Percentiles rank a stretch among this genome's conserved stretches.
Conservation (phyloP, 1,140 invertebrate species). For the Pygmarrhopalites habei region DNA sequence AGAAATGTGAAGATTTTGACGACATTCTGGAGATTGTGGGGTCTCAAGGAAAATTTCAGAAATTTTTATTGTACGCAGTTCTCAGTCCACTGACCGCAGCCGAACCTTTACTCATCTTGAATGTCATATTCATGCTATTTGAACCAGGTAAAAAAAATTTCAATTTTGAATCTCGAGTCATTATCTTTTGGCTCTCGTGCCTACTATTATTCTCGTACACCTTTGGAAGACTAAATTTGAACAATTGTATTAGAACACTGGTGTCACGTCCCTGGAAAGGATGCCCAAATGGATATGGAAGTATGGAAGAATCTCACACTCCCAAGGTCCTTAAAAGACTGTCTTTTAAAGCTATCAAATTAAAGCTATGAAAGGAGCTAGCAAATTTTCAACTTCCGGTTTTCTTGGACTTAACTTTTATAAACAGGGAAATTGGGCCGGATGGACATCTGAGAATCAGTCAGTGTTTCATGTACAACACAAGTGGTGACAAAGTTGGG, state of each 20-base stretch:
- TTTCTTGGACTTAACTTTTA: background rate
- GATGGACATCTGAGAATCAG: constrained; percentile 22
- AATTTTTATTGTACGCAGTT: constrained; percentile 31
- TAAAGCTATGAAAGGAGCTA: background rate
- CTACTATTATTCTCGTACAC: too few relatives aligned
- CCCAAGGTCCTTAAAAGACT: constrained; percentile 24
- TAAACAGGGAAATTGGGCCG: constrained; percentile 21
- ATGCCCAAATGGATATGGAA: constrained; percentile 16
- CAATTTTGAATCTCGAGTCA: too few relatives aligned
- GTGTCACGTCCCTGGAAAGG: constrained; percentile 32
- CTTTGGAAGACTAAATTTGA: too few relatives aligned
- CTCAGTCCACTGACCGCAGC: constrained; percentile 31
- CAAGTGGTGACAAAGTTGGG: background rate
- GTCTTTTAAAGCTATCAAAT: too few relatives aligned
- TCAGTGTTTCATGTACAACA: constrained; percentile 32
- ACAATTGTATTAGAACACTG: too few relatives aligned
- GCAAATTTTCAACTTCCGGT: background rate
- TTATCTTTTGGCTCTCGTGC: too few relatives aligned
- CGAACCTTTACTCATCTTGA: constrained; percentile 36
- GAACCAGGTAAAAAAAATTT: constrained; percentile 22
- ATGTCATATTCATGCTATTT: constrained; percentile 37
- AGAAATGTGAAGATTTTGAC: constrained; percentile 34
- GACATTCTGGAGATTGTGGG: constrained; percentile 36
- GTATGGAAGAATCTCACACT: constrained; percentile 36
- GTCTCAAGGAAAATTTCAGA: constrained; percentile 34